Percentiles rank a stretch among this genome's conserved stretches.
Conservation (phyloP, 2,797 vertebrate genomes). For the Eleutherodactylus coqui region DNA sequence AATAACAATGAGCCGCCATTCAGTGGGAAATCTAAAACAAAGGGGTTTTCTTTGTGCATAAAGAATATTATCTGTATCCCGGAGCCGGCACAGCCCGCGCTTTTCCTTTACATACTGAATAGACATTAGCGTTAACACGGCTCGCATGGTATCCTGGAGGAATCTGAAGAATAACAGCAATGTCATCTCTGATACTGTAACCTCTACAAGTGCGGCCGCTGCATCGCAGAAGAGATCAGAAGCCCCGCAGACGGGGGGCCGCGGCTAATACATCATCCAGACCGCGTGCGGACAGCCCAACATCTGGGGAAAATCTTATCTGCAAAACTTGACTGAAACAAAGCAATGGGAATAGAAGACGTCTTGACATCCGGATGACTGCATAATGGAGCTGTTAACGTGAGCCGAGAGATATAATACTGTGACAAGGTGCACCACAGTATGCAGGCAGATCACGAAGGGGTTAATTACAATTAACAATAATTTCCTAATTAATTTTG, state of each 20-base stretch:
- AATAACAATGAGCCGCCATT: slow-evolving; percentile 13
- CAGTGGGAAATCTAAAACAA: neutral
- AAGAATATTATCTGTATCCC: slow-evolving; percentile 8
- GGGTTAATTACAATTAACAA: too few relatives aligned
- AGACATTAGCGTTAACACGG: neutral
- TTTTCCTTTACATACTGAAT: neutral
- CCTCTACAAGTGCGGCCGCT: slow-evolving; percentile 28
- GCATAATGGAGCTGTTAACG: neutral
- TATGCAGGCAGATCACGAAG: neutral
- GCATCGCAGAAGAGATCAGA: slow-evolving; percentile 7
- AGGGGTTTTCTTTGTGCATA: neutral
- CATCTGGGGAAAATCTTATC: neutral
- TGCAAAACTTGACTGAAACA: neutral
- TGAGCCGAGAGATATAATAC: too few relatives aligned
- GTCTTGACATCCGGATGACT: neutral
- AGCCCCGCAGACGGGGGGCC: neutral
- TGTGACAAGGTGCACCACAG: neutral
- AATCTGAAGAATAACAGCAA: slow-evolving; percentile 35
- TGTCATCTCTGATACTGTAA: slow-evolving; percentile 25
- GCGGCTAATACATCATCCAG: neutral
- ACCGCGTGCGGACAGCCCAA: neutral
- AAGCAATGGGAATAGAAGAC: neutral
- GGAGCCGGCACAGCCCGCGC: neutral
- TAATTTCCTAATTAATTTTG: too few relatives aligned
- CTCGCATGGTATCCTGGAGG: slow-evolving; percentile 3